phyloP scores from a whole-genome alignment of 2,113 vertebrate species.

The Lophotis ruficrista region DNA sequence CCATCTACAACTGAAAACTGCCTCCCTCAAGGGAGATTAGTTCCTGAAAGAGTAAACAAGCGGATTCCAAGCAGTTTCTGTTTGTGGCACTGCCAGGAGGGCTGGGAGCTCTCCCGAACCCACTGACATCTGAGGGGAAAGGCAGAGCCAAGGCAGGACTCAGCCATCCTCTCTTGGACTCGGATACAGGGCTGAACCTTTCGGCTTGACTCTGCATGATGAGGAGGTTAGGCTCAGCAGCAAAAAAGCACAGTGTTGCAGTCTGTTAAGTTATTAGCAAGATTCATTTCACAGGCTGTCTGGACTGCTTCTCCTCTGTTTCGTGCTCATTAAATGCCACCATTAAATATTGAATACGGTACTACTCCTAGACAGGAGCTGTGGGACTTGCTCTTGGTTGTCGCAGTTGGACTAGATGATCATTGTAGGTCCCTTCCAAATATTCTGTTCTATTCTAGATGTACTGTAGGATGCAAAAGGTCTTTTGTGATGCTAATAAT shows the following conservation, averaged over 20 bases:
- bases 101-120: not conserved
- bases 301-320: not conserved
- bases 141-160: not conserved
- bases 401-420: not conserved
- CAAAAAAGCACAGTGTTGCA: not conserved
- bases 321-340: not conserved
- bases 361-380: not conserved
- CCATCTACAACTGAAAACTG: not conserved
- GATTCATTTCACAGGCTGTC: not conserved
- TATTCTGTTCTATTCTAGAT: not conserved
- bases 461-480: not conserved
- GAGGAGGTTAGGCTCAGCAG: not conserved
- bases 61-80: not conserved
- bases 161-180: not conserved
- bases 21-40: not conserved
- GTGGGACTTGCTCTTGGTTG: not conserved
- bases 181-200: not conserved
- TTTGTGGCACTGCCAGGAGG: not conserved
- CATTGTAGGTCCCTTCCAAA: not conserved
- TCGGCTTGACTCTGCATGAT: not conserved
- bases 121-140: not conserved
- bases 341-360: not conserved
- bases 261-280: not conserved
- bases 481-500: not conserved
- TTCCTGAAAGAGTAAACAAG: not conserved